A percentile compares a stretch with the other conserved stretches of the same genome.
Evolutionary conservation across 2,888 invertebrate genomes (phyloP).

Genomic region (Ectobius pallidus): DNA sequence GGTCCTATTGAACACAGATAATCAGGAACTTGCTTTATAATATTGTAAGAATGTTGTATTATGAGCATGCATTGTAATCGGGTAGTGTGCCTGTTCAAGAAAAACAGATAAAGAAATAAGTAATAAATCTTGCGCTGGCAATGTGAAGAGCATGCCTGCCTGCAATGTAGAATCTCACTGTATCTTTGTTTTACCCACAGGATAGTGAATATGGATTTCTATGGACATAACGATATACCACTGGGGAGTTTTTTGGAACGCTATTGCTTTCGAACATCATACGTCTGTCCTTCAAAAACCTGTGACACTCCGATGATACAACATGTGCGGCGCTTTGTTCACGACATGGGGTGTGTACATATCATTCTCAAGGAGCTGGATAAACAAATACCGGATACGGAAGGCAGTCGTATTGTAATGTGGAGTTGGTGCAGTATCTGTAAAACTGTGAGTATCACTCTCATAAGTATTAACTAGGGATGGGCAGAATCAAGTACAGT

Average conservation of each 20-base stretch:
- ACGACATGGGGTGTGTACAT: constrained; percentile 86
- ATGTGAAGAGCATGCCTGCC: no score
- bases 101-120: no score
- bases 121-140: no score
- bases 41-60: no score
- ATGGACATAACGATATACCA: constrained; percentile 93
- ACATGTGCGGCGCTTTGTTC: constrained; percentile 89
- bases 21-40: no score
- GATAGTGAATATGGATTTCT: constrained; percentile 93
- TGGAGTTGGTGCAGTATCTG: constrained; percentile 83
- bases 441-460: constrained; percentile 56
- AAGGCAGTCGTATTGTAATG: constrained; percentile 68
- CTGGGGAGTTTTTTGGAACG: constrained; percentile 91
- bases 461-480: no score
- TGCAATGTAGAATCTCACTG: no score
- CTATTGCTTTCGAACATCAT: constrained; percentile 87
- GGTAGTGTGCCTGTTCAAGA: no score
- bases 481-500: no score
- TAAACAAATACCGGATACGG: constrained; percentile 57
- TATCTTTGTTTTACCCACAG: no score
- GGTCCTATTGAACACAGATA: no score
- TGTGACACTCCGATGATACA: constrained; percentile 87
- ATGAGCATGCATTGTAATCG: no score
- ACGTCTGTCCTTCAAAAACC: constrained; percentile 78
- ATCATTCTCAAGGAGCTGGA: constrained; percentile 65